A percentile compares a stretch with the other conserved stretches of the same genome.
These are phyloP conservation scores for Flexamia atlantica DNA, from an alignment of 2,888 invertebrate species.

Conservation along the genomic window DNA sequence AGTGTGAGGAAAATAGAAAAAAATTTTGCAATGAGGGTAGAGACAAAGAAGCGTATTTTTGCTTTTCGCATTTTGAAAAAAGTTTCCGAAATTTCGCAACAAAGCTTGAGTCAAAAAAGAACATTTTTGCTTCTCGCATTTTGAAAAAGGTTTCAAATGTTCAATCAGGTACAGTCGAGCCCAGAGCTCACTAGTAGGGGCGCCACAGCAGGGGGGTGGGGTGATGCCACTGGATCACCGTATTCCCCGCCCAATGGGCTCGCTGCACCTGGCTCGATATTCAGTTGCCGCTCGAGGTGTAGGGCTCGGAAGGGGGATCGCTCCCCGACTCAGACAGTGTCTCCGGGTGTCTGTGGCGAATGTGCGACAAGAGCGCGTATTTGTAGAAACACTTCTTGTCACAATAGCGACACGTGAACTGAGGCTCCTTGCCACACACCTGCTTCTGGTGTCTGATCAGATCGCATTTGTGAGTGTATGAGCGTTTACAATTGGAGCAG, in stretches of 20 bases:
- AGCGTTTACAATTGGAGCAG: constrained; percentile 70
- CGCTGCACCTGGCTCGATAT: neutral
- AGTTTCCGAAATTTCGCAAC: too few relatives aligned
- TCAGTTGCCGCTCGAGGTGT: neutral
- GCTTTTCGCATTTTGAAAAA: too few relatives aligned
- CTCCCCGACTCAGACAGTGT: neutral
- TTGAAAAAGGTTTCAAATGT: too few relatives aligned
- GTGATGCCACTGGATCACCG: neutral
- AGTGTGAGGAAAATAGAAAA: too few relatives aligned
- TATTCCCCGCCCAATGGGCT: constrained; percentile 1
- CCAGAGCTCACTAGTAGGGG: neutral
- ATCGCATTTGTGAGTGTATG: constrained; percentile 67
- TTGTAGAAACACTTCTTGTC: constrained; percentile 57
- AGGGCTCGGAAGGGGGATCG: neutral
- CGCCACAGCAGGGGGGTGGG: neutral
- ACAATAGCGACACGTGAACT: constrained; percentile 86
- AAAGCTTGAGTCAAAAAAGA: too few relatives aligned
- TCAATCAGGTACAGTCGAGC: constrained; percentile 10
- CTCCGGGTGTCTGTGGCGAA: constrained; percentile 53
- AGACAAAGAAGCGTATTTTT: too few relatives aligned
- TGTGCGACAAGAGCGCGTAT: constrained; percentile 55
- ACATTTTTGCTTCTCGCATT: too few relatives aligned
- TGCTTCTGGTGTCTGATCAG: constrained; percentile 63
- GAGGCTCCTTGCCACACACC: constrained; percentile 81
- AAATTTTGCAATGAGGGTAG: too few relatives aligned